Base-by-base conservation (phyloP, 2,888 invertebrate genomes). In the Lasius fuliginosus region DNA sequence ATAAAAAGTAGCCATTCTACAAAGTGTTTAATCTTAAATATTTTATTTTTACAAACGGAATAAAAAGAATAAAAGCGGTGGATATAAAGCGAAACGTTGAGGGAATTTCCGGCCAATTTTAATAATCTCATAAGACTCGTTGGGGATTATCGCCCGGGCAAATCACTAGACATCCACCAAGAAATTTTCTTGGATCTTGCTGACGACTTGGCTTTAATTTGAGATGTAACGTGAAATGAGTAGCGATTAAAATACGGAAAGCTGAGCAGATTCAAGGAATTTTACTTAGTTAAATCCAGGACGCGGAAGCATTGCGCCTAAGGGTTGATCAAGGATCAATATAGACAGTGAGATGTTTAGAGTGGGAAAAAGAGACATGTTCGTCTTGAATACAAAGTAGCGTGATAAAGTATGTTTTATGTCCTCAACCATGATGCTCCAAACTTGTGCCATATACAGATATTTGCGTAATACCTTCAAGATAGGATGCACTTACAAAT, bases 321-420 rank as follows among this genome's bases (percentile, higher is more conserved):
- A 71, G 49, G 71, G 49, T 83, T 67, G 84, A 87, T 85, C 77
- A 49, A 79, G 64, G 69, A 74, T 81, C 75, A 49, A 46, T 68
- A 49, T 83, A 42, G 76, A 69, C 69, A 74, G 69, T 67, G 69
- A 87, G 77, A 82, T 82, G 75, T 86, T 68, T n/a, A 58, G 60
- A 11, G 9, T 58, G 49, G 49, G 84, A 89, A 87, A 89, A 87
- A 76, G 83, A 87, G 88, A 86, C 12, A n/a, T 3, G 90, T 87
- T 91, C 91, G 89, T 86, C 85, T 77, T 90, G 93, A 93, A 93
- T 93, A 92, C 88, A 90, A 93, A 92, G 88, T 86, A 90, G 90
- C 69, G 23, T 85, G 86, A 90, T 92, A 88, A 88, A 92, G 89
- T 86, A 86, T 86, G 86, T 82, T 74, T 65, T 40, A 12, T 71